Evolutionary conservation across 2,113 vertebrate species (phyloP), one percentile per base, ranked within the genome.

Genomic region (Apus apus): DNA sequence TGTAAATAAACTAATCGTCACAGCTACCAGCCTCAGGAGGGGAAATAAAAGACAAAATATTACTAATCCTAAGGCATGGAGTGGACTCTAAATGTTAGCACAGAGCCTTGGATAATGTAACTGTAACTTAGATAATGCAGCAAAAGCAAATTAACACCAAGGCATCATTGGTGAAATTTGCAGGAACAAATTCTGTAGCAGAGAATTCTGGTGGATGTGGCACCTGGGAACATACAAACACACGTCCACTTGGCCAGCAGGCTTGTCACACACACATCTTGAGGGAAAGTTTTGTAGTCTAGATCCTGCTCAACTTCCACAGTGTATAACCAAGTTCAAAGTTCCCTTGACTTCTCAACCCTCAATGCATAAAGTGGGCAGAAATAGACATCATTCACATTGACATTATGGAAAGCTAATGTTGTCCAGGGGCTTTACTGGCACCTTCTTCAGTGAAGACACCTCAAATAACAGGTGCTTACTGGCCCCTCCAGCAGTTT

Each of bases 321-420:
- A 14, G 6, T 0, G 1, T 14, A 1, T 36, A 46, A 29, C 11
- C 5, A 6, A 12, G 5, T 50, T 82, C 34, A 26, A 54, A 50
- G 17, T 18, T 56, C 7, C 12, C 36, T 40, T 18, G 16, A 29
- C 20, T 36, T 50, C 15, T n/a, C 5, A 6, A 32, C 15, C 26
- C 40, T 40, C 21, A 26, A 53, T 23, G 20, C 14, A 19, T 13
- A 20, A 29, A 48, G 36, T 3, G 7, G 9, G 14, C 32, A 77
- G 46, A 46, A 56, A 14, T 2, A n/a, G n/a, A 50, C 27, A 40
- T 23, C 17, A 4, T 51, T 34, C 34, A 48, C 34, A 43, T 0
- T 7, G 32, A 58, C 5, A 5, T 23, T 21, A 79, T 1, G 1
- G 45, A 60, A 64, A 25, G 29, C 11, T 57, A 18, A 46, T 3